phyloP scores from a whole-genome alignment of 2,888 invertebrate species.

The Gibbula magus region DNA sequence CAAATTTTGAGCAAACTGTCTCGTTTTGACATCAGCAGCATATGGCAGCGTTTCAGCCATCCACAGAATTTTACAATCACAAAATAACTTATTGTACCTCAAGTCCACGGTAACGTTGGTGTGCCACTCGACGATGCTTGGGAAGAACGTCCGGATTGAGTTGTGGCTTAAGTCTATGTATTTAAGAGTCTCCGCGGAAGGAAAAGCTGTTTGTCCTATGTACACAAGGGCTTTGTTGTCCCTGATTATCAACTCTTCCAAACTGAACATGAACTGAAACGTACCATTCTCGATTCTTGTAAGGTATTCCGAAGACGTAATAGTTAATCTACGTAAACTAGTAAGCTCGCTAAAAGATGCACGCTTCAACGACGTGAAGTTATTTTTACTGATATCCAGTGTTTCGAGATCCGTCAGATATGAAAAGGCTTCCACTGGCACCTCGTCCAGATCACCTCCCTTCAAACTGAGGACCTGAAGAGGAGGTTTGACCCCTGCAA shows the following conservation, averaged over 20 bases:
- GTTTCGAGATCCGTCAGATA: constrained; percentile 13
- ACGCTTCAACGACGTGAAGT: constrained; percentile 7
- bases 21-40: not conserved
- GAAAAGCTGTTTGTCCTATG: constrained; percentile 10
- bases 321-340: not conserved
- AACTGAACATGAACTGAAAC: constrained; percentile 20
- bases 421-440: constrained; percentile 14
- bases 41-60: not conserved
- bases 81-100: constrained; percentile 18
- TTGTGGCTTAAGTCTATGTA: constrained; percentile 29
- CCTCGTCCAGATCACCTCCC: constrained; percentile 15
- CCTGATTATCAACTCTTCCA: constrained; percentile 23
- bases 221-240: constrained; percentile 24
- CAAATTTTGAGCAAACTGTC: constrained; percentile 8
- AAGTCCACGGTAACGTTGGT: constrained; percentile 21
- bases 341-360: constrained; percentile 5
- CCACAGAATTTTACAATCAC: constrained; percentile 33
- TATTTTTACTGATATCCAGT: constrained; percentile 30
- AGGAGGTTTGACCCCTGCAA: not conserved
- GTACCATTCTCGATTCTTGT: constrained; percentile 18
- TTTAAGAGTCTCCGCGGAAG: constrained; percentile 7
- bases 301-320: not conserved
- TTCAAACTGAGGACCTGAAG: constrained; percentile 25
- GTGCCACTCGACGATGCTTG: constrained; percentile 22
- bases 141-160: not conserved